Percentiles rank a stretch among this genome's conserved stretches.
Evolutionary conservation across 2,113 vertebrate species (phyloP).

Genomic region (Silurus meridionalis): DNA sequence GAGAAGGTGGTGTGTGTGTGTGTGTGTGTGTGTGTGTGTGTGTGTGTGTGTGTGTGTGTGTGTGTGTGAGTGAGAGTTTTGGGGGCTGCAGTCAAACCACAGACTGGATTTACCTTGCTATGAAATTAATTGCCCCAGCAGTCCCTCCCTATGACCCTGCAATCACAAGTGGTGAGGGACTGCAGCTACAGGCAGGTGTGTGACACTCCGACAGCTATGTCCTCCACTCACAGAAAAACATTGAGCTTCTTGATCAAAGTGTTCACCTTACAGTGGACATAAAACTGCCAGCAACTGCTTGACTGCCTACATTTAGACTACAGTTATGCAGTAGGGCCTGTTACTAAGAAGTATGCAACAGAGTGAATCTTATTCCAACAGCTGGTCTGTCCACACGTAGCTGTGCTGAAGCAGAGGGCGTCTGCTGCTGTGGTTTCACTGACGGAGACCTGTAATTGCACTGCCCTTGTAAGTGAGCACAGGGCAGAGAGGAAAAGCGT

Average conservation of each 20-base stretch:
- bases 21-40: too few relatives aligned
- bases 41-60: too few relatives aligned
- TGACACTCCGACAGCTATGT: slow-evolving; percentile 25
- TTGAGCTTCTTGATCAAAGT: slow-evolving; percentile 8
- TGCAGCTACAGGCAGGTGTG: slow-evolving; percentile 22
- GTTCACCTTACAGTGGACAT: not conserved
- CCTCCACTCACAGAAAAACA: not conserved
- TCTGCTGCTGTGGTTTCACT: slow-evolving; percentile 9
- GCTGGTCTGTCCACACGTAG: not conserved
- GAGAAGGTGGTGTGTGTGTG: not conserved
- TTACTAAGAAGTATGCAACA: not conserved
- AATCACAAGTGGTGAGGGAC: slow-evolving; percentile 24
- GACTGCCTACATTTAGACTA: not conserved
- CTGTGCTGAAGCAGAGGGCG: slow-evolving; percentile 1
- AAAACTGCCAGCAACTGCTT: not conserved
- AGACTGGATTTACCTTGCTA: slow-evolving; percentile 56
- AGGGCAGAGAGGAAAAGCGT: slow-evolving; percentile 28
- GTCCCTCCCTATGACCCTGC: slow-evolving; percentile 40
- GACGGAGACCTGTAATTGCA: slow-evolving; percentile 39
- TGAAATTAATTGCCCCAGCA: slow-evolving; percentile 62
- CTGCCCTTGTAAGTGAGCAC: slow-evolving; percentile 29
- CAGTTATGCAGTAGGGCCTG: not conserved
- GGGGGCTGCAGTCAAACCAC: slow-evolving; percentile 40
- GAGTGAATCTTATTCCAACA: not conserved
- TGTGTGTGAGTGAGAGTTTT: not conserved